Conservation (phyloP, 2,888 invertebrate species). For the Caenorhabditis sinica region DNA sequence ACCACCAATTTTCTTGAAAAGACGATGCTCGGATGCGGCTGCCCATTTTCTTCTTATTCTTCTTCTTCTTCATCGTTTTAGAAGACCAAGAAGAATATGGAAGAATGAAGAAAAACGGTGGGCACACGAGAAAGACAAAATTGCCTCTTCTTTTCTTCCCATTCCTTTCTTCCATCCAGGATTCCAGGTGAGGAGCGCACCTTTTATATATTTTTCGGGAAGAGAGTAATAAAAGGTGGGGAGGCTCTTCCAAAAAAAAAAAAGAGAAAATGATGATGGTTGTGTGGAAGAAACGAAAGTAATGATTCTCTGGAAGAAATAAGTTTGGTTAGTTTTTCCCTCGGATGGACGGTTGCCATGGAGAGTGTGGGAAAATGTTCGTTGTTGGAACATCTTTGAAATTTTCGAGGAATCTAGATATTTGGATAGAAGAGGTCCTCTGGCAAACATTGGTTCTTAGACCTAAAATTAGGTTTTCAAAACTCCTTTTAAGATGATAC, state of each 20-base stretch:
- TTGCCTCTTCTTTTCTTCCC: constrained; percentile 18
- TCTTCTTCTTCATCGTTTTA: background rate
- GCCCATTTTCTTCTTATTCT: constrained; percentile 12
- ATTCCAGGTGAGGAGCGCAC: constrained; percentile 3
- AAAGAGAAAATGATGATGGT: background rate
- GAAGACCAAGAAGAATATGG: constrained; percentile 10
- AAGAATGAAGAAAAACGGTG: constrained; percentile 1
- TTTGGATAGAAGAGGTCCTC: too few species aligned
- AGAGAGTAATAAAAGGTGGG: background rate
- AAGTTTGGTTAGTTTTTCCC: too few species aligned
- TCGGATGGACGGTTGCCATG: too few species aligned
- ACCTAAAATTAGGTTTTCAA: too few species aligned
- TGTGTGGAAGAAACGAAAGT: background rate
- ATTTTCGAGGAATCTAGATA: too few species aligned
- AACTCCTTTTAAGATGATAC: too few species aligned
- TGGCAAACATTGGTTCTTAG: too few species aligned
- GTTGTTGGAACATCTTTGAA: too few species aligned
- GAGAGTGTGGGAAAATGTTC: too few species aligned
- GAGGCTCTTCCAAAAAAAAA: background rate
- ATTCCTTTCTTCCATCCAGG: constrained; percentile 5
- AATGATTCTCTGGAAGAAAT: background rate
- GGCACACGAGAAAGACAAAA: constrained; percentile 4
- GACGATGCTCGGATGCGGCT: constrained; percentile 6
- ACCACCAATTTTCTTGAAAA: constrained; percentile 17
- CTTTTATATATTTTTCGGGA: background rate